Percentiles rank a stretch among this genome's conserved stretches.
Conservation (phyloP, 2,888 invertebrate genomes). For the Eulithis prunata region DNA sequence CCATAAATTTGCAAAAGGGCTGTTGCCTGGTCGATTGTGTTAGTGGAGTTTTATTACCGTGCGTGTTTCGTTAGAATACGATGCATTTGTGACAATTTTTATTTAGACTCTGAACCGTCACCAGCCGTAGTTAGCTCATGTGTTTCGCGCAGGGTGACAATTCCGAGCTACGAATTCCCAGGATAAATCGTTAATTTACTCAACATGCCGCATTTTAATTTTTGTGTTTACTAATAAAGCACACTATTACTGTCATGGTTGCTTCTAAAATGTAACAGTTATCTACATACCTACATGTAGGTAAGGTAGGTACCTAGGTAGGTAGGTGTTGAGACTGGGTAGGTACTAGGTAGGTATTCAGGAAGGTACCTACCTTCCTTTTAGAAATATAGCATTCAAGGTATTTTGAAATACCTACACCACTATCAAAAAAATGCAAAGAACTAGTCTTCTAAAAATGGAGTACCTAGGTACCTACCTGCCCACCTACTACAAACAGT, state of each 20-base stretch:
- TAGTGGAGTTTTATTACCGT: slow-evolving; percentile 64
- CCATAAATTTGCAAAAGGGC: slow-evolving; percentile 37
- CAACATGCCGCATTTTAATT: background rate
- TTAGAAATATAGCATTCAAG: too few relatives aligned
- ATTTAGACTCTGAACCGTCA: background rate
- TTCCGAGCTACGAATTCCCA: slow-evolving; percentile 4
- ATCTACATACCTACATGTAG: too few relatives aligned
- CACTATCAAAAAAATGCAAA: too few relatives aligned
- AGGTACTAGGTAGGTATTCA: background rate
- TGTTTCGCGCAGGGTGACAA: slow-evolving; percentile 10
- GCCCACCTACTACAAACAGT: too few relatives aligned
- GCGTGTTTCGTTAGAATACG: slow-evolving; percentile 54
- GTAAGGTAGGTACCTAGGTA: background rate
- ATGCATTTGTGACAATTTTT: slow-evolving; percentile 20
- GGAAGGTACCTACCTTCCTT: background rate
- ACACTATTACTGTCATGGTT: background rate
- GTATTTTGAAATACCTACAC: too few relatives aligned
- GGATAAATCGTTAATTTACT: slow-evolving; percentile 11
- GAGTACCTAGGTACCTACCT: too few relatives aligned
- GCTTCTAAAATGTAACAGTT: background rate
- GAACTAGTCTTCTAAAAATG: too few relatives aligned
- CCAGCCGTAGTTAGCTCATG: slow-evolving; percentile 7
- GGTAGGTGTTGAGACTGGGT: background rate
- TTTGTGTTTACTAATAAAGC: background rate
- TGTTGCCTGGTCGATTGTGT: slow-evolving; percentile 38